phyloP scores from a whole-genome alignment of 2,888 invertebrate species.

The Gibbula magus region DNA sequence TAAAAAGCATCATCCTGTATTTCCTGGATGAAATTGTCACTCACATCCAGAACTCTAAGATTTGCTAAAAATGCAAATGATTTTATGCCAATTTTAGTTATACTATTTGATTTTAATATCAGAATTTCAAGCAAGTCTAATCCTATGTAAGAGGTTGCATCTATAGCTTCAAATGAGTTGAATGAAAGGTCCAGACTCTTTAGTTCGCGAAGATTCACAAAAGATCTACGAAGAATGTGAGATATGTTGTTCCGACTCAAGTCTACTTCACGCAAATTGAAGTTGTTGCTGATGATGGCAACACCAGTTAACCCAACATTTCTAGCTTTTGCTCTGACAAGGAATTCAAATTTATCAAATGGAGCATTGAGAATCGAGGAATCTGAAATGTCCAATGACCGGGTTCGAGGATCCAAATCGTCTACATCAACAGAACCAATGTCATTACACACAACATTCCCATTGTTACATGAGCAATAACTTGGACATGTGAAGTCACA shows the following conservation, averaged over 20 bases:
- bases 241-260: slow-evolving; percentile 19
- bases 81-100: not conserved
- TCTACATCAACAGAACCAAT: too few species aligned
- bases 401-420: too few species aligned
- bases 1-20: not conserved
- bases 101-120: not conserved
- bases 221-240: not conserved
- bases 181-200: not conserved
- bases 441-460: not conserved
- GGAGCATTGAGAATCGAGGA: not conserved
- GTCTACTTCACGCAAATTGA: slow-evolving; percentile 17
- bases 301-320: not conserved
- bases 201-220: not conserved
- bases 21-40: not conserved
- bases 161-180: not conserved
- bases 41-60: not conserved
- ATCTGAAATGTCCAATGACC: not conserved
- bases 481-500: slow-evolving; percentile 20
- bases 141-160: not conserved
- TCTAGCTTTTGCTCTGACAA: not conserved
- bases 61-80: not conserved
- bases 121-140: not conserved
- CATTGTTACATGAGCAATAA: slow-evolving; percentile 1
- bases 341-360: not conserved
- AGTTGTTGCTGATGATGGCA: not conserved